Evolutionary conservation across 2,797 vertebrate species (phyloP), one percentile per base, ranked within the genome.

Genomic region (Mormyrops boulengeri): DNA sequence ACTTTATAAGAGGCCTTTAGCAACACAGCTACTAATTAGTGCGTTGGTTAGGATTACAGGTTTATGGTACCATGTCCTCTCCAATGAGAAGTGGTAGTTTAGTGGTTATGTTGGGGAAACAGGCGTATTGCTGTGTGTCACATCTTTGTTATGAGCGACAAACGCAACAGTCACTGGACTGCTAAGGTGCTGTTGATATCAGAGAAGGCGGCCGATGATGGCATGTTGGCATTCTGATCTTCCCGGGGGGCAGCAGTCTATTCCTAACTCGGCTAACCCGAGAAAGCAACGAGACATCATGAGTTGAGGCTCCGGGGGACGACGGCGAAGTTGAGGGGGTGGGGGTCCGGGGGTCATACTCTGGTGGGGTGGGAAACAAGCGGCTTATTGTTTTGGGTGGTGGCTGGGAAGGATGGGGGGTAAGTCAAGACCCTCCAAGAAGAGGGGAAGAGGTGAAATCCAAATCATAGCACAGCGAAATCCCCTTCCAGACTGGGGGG

Each of bases 341-440:
- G 34, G 89, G 49, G 84, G 88, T 55, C 4, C 49, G 55, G 34
- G 52, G 57, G n/a, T n/a, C n/a, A n/a, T 84, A 86, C 30, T 69
- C 49, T 60, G 53, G 69, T 88, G 69, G 87, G 73, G 50, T n/a
- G 34, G 77, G 89, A 77, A 91, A 89, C 89, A 89, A 91, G 89
- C 38, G 44, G 60, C 66, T 89, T 88, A 91, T 89, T 89, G 89
- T 90, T 88, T 88, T 89, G 87, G 49, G 69, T 50, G 41, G 50
- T 19, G 52, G 14, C 52, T 44, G 49, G 50, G 69, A 80, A 80
- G 73, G 73, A 44, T 44, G 55, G 34, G 34, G 57, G 92, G 93
- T 94, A 93, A 92, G 91, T 92, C 90, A 86, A 91, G 94, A 96
- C 95, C 94, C 94, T 95, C 94, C 94, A 94, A 94, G 93, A 90